These are phyloP conservation scores for Engystomops pustulosus DNA, from an alignment of 2,113 vertebrate species.

Conservation along the genomic window DNA sequence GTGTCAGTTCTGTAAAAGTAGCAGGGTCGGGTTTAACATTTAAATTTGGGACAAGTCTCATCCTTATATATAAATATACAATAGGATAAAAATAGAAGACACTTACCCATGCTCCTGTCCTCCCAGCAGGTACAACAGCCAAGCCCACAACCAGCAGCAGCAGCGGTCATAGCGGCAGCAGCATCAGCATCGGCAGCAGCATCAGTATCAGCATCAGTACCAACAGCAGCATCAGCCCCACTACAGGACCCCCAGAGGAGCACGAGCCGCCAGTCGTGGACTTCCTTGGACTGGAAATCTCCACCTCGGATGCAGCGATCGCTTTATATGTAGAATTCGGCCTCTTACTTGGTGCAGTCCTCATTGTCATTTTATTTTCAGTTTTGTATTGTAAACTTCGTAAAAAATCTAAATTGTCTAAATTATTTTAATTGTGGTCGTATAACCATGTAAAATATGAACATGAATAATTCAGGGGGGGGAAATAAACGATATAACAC, in stretches of 20 bases:
- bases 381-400: slow-evolving; percentile 62
- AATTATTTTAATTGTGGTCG: neutral
- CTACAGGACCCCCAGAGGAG: neutral
- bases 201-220: no score
- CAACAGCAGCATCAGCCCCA: neutral
- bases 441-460: neutral
- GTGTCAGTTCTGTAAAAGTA: no score
- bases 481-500: neutral
- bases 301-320: slow-evolving; percentile 68
- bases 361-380: slow-evolving; percentile 63
- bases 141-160: neutral
- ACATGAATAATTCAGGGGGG: no score
- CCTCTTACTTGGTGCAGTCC: slow-evolving; percentile 65
- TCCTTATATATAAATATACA: no score
- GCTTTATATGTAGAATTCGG: slow-evolving; percentile 80
- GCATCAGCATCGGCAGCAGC: no score
- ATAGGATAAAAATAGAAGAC: no score
- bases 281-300: slow-evolving; percentile 83
- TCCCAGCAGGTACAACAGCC: neutral
- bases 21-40: no score
- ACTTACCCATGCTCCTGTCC: neutral
- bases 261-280: slow-evolving; percentile 42
- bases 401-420: slow-evolving; percentile 55
- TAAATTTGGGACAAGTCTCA: no score
- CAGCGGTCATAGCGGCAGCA: no score